phyloP scores from a whole-genome alignment of 2,113 vertebrate species.

The Pyrgilauda ruficollis region DNA sequence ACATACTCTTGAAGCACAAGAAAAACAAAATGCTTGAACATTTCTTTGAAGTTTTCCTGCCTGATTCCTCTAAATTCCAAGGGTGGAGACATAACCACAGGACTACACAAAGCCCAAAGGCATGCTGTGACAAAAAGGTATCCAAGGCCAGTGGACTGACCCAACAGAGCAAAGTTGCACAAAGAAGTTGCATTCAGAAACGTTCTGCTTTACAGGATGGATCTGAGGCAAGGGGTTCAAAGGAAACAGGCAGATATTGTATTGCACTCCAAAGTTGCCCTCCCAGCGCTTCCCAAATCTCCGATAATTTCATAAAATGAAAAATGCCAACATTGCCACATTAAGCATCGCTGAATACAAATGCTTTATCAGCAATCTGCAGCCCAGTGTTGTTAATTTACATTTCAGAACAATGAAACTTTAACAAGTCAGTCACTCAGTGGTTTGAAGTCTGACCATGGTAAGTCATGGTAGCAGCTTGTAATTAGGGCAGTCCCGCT shows the following conservation, averaged over 20 bases:
- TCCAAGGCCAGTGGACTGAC: constrained; percentile 57
- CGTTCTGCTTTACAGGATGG: constrained; percentile 41
- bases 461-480: constrained; percentile 66
- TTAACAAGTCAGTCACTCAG: constrained; percentile 65
- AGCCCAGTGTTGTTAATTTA: constrained; percentile 64
- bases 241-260: constrained; percentile 53
- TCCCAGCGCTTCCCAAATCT: constrained; percentile 55
- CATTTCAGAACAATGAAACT: constrained; percentile 73
- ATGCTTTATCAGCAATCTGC: constrained; percentile 66
- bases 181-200: constrained; percentile 59
- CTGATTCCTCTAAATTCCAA: constrained; percentile 45
- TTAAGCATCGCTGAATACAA: constrained; percentile 62
- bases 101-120: constrained; percentile 45
- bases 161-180: constrained; percentile 51
- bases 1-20: background rate
- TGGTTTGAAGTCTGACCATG: constrained; percentile 67
- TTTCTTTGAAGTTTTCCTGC: constrained; percentile 61
- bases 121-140: constrained; percentile 59
- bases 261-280: constrained; percentile 35
- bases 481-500: constrained; percentile 84
- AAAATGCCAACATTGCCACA: constrained; percentile 55
- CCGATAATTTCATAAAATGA: constrained; percentile 69
- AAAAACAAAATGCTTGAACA: constrained; percentile 23
- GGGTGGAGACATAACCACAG: constrained; percentile 55
- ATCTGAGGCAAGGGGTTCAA: constrained; percentile 51